A percentile compares a stretch with the other conserved stretches of the same genome.
Conservation (phyloP, 2,797 vertebrate genomes). For the Catostomus latipinnis region DNA sequence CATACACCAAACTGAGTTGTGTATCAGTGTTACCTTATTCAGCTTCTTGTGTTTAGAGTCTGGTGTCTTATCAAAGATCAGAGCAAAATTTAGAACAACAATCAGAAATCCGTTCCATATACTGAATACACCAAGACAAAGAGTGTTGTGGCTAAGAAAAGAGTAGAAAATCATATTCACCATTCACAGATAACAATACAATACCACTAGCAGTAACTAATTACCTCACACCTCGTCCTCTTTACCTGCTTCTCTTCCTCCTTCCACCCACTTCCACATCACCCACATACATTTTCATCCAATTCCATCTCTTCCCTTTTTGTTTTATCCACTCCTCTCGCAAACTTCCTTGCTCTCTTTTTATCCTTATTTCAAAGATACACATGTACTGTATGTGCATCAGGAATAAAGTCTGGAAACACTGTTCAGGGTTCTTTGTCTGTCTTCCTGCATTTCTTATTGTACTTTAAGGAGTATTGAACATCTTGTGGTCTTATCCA, state of each 20-base stretch:
- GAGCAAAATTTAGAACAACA: not conserved
- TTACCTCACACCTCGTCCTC: slow-evolving; percentile 22
- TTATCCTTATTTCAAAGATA: not conserved
- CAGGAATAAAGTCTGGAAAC: slow-evolving; percentile 51
- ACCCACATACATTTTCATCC: slow-evolving; percentile 36
- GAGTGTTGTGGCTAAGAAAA: slow-evolving; percentile 23
- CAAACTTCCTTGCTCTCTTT: slow-evolving; percentile 1
- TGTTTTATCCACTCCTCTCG: slow-evolving; percentile 20
- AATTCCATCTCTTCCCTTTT: slow-evolving; percentile 45
- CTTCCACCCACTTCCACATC: slow-evolving; percentile 37
- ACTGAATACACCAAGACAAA: not conserved
- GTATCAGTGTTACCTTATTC: not conserved
- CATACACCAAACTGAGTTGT: not conserved
- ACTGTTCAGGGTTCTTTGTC: slow-evolving; percentile 44
- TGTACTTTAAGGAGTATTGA: slow-evolving; percentile 77
- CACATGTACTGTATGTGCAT: slow-evolving; percentile 30
- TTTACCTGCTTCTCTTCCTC: slow-evolving; percentile 4
- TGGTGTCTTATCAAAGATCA: not conserved
- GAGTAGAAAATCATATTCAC: slow-evolving; percentile 28
- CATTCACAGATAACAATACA: slow-evolving; percentile 39
- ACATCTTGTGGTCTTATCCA: slow-evolving; percentile 71
- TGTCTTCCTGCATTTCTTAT: slow-evolving; percentile 55
- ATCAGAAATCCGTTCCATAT: not conserved
- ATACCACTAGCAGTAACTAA: slow-evolving; percentile 18
- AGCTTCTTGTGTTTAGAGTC: not conserved